phyloP scores from a whole-genome alignment of 2,888 invertebrate species.

The Orthosia gothica region DNA sequence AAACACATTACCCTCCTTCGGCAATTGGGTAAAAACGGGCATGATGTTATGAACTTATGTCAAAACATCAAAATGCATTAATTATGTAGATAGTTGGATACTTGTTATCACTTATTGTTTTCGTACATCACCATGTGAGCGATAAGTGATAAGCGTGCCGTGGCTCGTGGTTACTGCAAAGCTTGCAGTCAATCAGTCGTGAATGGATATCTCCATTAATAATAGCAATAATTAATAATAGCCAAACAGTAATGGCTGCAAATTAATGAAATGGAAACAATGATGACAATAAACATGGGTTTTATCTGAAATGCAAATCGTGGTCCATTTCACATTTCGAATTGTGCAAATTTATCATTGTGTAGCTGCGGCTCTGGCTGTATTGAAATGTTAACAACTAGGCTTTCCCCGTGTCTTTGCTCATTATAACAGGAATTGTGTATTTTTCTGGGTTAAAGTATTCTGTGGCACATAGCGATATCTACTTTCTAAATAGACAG shows the following conservation, averaged over 20 bases:
- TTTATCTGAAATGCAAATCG: slow-evolving; percentile 13
- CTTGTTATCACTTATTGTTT: background rate
- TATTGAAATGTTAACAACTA: background rate
- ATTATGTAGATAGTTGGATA: background rate
- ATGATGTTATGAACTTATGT: background rate
- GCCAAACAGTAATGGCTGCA: slow-evolving; percentile 16
- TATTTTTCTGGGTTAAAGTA: too few relatives aligned
- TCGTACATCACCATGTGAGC: background rate
- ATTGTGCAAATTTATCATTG: slow-evolving; percentile 1
- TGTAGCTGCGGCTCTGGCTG: background rate
- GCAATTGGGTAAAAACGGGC: too few relatives aligned
- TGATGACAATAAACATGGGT: slow-evolving; percentile 8
- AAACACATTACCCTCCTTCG: too few relatives aligned
- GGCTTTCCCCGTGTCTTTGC: background rate
- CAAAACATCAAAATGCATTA: background rate
- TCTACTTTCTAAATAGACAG: too few relatives aligned
- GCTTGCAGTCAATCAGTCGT: slow-evolving; percentile 29
- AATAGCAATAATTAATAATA: slow-evolving; percentile 29
- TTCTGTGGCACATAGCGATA: too few relatives aligned
- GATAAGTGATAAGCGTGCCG: slow-evolving; percentile 1
- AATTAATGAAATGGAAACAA: slow-evolving; percentile 42
- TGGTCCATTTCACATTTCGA: slow-evolving; percentile 1
- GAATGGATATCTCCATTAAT: slow-evolving; percentile 10
- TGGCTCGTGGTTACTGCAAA: background rate
- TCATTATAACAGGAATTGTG: too few relatives aligned